Conservation (phyloP, 2,113 vertebrate genomes). For the Tenrec ecaudatus region DNA sequence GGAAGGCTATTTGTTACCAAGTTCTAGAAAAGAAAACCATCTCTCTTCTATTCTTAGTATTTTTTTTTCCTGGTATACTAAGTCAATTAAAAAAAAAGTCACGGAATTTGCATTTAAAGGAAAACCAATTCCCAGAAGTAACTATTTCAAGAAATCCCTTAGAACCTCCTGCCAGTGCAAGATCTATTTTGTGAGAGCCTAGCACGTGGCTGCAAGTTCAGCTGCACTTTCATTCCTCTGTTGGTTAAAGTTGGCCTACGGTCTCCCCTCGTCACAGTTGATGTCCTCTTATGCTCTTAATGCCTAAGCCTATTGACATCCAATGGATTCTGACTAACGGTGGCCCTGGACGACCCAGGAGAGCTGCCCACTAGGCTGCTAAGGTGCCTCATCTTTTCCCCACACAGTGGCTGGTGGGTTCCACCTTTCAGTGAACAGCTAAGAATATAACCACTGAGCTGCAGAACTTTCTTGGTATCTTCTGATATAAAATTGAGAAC, state of each 20-base stretch:
- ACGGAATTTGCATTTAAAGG: slow-evolving; percentile 19
- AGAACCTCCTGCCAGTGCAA: neutral
- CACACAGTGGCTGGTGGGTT: neutral
- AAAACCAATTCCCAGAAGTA: slow-evolving; percentile 37
- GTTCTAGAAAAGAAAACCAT: slow-evolving; percentile 24
- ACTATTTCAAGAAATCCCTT: slow-evolving; percentile 48
- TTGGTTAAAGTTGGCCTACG: neutral
- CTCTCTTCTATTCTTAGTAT: neutral
- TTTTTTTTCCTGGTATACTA: neutral
- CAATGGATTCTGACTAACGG: neutral
- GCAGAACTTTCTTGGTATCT: neutral
- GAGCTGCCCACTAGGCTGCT: neutral
- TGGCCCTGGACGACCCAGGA: neutral
- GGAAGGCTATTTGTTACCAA: neutral
- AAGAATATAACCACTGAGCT: neutral
- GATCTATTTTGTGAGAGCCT: slow-evolving; percentile 26
- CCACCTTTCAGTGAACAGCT: neutral
- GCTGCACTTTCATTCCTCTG: neutral
- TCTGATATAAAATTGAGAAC: neutral
- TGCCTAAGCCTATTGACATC: neutral
- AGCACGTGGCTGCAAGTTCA: slow-evolving; percentile 3
- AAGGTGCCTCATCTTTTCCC: neutral
- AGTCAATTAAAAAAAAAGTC: neutral
- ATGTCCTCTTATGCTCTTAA: slow-evolving; percentile 35
- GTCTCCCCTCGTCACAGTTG: neutral